These are phyloP conservation scores for Cassiopea xamachana DNA, from an alignment of 30 jellyfish, hydroid and myxozoan genomes.

Conservation along the genomic window DNA sequence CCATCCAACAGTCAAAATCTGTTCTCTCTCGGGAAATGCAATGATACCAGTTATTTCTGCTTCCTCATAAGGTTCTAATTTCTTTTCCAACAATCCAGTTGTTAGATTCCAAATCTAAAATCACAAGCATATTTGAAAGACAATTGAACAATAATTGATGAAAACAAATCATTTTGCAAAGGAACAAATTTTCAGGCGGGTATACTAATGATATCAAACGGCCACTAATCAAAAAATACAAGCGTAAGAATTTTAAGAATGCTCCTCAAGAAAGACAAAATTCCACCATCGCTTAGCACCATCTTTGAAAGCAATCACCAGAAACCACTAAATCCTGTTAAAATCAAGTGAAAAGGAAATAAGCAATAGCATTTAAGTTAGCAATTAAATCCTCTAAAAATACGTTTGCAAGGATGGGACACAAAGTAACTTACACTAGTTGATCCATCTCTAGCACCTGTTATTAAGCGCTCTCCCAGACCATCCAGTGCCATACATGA, in stretches of 20 bases:
- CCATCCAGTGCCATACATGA: conserved; percentile 78
- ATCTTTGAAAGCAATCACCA: too few relatives aligned
- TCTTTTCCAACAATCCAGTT: conserved; percentile 64
- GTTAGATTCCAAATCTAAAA: conserved; percentile 77
- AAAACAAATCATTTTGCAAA: background rate
- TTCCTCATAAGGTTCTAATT: conserved; percentile 72
- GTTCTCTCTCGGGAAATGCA: conserved; percentile 71
- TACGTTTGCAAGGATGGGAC: background rate
- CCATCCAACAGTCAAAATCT: conserved; percentile 81
- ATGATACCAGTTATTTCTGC: conserved; percentile 74
- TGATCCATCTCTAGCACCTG: conserved; percentile 79
- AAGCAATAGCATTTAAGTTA: too few relatives aligned
- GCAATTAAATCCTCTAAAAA: too few relatives aligned
- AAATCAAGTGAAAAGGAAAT: too few relatives aligned
- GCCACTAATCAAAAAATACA: background rate
- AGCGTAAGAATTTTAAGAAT: too few relatives aligned
- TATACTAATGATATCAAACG: too few relatives aligned
- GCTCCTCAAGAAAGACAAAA: too few relatives aligned
- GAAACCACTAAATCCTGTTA: too few relatives aligned
- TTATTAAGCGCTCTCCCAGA: conserved; percentile 54
- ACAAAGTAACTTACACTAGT: conserved; percentile 31
- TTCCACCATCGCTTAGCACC: too few relatives aligned
- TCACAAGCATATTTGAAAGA: background rate
- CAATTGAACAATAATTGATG: background rate
- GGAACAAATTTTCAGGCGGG: background rate